Percentiles rank a stretch among this genome's conserved stretches.
Evolutionary conservation across 2,888 invertebrate species (phyloP).

Genomic region (Leptopilina syphax): DNA sequence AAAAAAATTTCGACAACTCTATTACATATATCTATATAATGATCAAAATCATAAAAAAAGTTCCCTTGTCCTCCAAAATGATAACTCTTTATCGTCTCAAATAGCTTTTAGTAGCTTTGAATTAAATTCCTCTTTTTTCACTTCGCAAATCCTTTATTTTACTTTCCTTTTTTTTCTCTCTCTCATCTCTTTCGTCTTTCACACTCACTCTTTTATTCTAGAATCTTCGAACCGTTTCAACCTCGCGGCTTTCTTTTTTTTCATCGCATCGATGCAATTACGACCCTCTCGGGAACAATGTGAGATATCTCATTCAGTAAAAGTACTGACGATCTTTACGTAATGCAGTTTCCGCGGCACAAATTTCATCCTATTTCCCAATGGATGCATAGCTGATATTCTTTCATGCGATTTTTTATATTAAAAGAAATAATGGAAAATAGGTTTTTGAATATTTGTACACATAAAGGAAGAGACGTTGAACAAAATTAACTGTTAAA

Average conservation of each 20-base stretch:
- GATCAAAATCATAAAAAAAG: constrained; percentile 33
- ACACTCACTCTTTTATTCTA: constrained; percentile 33
- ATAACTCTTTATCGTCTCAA: constrained; percentile 3
- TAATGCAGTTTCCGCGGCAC: constrained; percentile 35
- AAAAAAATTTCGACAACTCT: constrained; percentile 42
- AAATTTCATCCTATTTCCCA: constrained; percentile 35
- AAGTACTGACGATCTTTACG: constrained; percentile 40
- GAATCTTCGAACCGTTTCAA: constrained; percentile 35
- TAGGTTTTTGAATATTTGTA: neutral
- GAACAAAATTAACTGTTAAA: too few species aligned
- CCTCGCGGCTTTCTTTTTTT: constrained; percentile 26
- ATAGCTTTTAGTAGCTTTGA: constrained; percentile 29
- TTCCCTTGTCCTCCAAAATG: constrained; percentile 17
- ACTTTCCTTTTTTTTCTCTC: neutral
- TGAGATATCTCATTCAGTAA: constrained; percentile 39
- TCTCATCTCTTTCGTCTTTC: constrained; percentile 15
- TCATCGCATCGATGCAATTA: constrained; percentile 41
- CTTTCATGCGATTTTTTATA: neutral
- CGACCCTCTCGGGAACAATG: constrained; percentile 40
- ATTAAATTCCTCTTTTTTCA: constrained; percentile 14
- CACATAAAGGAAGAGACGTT: too few species aligned
- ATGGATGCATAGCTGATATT: constrained; percentile 28
- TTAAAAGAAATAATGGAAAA: constrained; percentile 5
- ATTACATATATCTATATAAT: constrained; percentile 21
- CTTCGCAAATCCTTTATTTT: too few species aligned